A percentile compares a stretch with the other conserved stretches of the same genome.
Conservation (phyloP, 2,888 invertebrate genomes). For the Drosophila lacicola region DNA sequence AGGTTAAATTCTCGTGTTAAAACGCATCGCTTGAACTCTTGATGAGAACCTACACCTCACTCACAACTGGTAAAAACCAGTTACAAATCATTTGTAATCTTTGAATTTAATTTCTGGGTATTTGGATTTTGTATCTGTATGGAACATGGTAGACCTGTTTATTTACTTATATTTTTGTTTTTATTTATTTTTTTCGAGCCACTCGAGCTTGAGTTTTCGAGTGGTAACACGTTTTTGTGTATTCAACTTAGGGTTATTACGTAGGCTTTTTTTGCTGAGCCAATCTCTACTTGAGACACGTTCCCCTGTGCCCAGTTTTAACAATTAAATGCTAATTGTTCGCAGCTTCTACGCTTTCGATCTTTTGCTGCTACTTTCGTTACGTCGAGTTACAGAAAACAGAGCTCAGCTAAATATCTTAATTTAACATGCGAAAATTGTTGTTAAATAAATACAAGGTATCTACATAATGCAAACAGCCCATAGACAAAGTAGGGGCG, state of each 20-base stretch:
- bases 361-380: conserved; percentile 6
- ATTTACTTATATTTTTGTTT: not conserved
- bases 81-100: conserved; percentile 20
- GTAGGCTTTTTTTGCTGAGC: conserved; percentile 16
- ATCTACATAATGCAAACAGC: not conserved
- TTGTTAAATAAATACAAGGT: not conserved
- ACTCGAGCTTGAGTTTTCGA: conserved; percentile 3
- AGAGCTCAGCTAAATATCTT: conserved; percentile 14
- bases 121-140: not conserved
- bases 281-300: conserved; percentile 21
- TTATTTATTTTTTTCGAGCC: not conserved
- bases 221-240: conserved; percentile 43
- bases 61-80: conserved; percentile 31
- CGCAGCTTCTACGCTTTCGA: conserved; percentile 4
- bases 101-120: not conserved
- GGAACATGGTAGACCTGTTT: conserved; percentile 18
- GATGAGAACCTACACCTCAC: not conserved
- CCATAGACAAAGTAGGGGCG: not conserved
- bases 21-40: conserved; percentile 11
- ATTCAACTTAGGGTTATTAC: not conserved
- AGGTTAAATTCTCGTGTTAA: conserved; percentile 2
- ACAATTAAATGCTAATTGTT: conserved; percentile 60
- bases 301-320: conserved; percentile 34
- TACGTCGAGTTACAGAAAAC: conserved; percentile 3
- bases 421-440: conserved; percentile 19